Percentiles rank a stretch among this genome's conserved stretches.
Evolutionary conservation across 2,113 vertebrate species (phyloP).

Genomic region (Paramormyrops kingsleyae): DNA sequence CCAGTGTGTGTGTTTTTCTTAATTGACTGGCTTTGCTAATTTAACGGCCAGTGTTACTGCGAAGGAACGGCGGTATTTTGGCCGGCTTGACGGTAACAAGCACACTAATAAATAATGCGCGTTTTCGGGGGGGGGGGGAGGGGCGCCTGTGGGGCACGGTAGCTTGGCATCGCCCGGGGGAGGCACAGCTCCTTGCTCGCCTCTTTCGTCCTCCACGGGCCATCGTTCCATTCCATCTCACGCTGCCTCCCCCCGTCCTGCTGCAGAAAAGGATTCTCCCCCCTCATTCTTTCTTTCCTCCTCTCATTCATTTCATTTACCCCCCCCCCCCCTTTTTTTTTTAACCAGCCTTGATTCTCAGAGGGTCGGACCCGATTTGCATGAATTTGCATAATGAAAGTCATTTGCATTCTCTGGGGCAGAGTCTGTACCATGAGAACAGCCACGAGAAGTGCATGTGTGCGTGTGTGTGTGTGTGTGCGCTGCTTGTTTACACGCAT

Average conservation of each 20-base stretch:
- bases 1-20: neutral
- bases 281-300: slow-evolving; percentile 27
- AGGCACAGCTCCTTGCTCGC: neutral
- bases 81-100: neutral
- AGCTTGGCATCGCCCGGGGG: neutral
- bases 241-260: neutral
- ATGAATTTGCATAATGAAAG: slow-evolving; percentile 95
- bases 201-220: neutral
- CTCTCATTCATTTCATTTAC: slow-evolving; percentile 52
- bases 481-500: neutral
- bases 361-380: slow-evolving; percentile 92
- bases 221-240: neutral
- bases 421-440: slow-evolving; percentile 80
- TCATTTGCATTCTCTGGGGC: slow-evolving; percentile 94
- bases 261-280: slow-evolving; percentile 24
- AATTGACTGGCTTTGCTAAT: neutral
- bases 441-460: slow-evolving; percentile 49
- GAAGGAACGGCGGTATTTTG: neutral
- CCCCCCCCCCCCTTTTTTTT: slow-evolving; percentile 50
- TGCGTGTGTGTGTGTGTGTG: neutral
- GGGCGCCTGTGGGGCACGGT: neutral
- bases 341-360: slow-evolving; percentile 61
- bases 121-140: too few species aligned
- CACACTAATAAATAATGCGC: neutral
- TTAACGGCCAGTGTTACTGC: neutral